These are phyloP conservation scores for Lates calcarifer DNA, from an alignment of 2,113 vertebrate species.

Conservation along the genomic window DNA sequence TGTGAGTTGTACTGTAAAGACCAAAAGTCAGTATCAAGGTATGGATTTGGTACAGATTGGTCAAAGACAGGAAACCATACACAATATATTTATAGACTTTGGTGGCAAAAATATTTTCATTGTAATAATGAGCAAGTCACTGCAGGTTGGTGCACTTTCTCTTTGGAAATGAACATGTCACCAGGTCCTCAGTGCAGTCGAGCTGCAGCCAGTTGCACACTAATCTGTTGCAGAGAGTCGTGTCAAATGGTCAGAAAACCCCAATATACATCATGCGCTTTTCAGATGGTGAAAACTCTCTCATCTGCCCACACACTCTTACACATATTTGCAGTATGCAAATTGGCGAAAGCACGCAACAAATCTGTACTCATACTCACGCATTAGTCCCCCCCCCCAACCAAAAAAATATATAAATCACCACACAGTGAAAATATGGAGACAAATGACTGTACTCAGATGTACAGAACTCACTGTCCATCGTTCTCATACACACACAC, in stretches of 20 bases:
- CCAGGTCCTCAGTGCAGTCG: neutral
- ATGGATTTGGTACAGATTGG: neutral
- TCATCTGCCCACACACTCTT: constrained; percentile 44
- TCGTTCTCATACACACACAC: neutral
- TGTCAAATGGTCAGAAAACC: constrained; percentile 12
- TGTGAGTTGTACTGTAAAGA: constrained; percentile 1
- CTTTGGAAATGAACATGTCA: neutral
- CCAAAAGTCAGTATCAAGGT: constrained; percentile 1
- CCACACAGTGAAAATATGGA: neutral
- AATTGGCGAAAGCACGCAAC: constrained; percentile 27
- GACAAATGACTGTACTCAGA: neutral
- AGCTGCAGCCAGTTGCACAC: neutral
- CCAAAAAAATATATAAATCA: neutral
- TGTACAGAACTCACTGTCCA: neutral
- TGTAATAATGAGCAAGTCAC: neutral
- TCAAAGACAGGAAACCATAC: constrained; percentile 21
- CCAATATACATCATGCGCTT: neutral
- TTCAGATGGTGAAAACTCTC: constrained; percentile 26
- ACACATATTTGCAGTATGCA: constrained; percentile 59
- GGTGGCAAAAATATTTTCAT: constrained; percentile 5
- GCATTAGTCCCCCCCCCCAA: neutral
- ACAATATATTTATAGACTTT: neutral
- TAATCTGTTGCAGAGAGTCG: neutral
- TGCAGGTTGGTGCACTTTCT: neutral
- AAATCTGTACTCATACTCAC: neutral